These are phyloP conservation scores for Hemichromis elongatus DNA, from an alignment of 2,113 vertebrate species.

Conservation along the genomic window DNA sequence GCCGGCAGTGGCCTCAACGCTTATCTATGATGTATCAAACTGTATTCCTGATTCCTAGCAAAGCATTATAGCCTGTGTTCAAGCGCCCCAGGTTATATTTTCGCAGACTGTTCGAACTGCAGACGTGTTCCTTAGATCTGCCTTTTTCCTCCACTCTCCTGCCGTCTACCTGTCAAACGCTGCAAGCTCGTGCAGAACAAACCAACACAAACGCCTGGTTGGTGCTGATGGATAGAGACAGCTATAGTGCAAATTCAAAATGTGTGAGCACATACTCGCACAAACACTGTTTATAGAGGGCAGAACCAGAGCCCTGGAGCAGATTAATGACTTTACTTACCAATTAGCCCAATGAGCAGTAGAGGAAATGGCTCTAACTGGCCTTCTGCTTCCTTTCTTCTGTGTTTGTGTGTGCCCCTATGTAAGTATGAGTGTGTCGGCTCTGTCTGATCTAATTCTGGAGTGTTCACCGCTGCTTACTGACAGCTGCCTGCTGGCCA, in stretches of 20 bases:
- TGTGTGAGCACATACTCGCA: neutral
- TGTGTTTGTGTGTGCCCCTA: neutral
- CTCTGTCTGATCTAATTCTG: constrained; percentile 43
- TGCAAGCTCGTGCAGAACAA: neutral
- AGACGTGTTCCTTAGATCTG: constrained; percentile 28
- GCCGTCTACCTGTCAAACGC: constrained; percentile 14
- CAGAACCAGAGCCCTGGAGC: constrained; percentile 29
- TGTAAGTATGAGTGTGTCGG: neutral
- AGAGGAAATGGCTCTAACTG: constrained; percentile 49
- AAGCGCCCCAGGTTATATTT: constrained; percentile 18
- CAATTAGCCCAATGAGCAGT: constrained; percentile 50
- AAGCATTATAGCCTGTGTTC: constrained; percentile 3
- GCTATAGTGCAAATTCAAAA: constrained; percentile 50
- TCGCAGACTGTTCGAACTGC: neutral
- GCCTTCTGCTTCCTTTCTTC: constrained; percentile 48
- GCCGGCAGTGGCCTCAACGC: neutral
- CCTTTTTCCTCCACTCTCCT: neutral
- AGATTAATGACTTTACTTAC: constrained; percentile 54
- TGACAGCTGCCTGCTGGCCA: constrained; percentile 37
- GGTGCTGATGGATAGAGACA: constrained; percentile 43
- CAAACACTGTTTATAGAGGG: constrained; percentile 6
- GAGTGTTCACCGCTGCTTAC: neutral
- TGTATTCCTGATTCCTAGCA: constrained; percentile 19
- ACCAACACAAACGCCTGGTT: constrained; percentile 24
- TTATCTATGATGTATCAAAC: constrained; percentile 48